Percentiles rank a stretch among this genome's conserved stretches.
phyloP scores from a whole-genome alignment of 2,888 invertebrate genomes.

The Drosophila longiperda region DNA sequence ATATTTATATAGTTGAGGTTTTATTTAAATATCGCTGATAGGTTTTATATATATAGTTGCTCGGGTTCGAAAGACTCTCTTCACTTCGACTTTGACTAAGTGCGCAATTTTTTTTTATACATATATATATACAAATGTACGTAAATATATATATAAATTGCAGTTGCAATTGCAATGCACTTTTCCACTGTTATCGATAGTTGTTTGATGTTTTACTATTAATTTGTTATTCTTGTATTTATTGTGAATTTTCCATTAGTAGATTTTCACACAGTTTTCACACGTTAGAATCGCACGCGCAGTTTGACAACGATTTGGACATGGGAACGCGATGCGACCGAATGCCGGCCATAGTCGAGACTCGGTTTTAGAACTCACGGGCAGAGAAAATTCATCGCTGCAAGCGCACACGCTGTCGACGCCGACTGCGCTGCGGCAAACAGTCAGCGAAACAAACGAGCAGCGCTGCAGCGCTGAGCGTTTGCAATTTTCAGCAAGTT shows the following conservation, averaged over 20 bases:
- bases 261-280: constrained; percentile 25
- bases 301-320: constrained; percentile 67
- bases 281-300: constrained; percentile 53
- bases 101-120: constrained; percentile 34
- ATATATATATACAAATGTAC: neutral
- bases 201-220: neutral
- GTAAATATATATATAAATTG: neutral
- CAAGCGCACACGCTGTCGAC: constrained; percentile 3
- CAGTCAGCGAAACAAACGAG: constrained; percentile 14
- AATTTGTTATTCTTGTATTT: neutral
- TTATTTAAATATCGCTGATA: constrained; percentile 37
- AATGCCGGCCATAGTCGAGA: constrained; percentile 74
- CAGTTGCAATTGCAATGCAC: neutral
- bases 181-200: neutral
- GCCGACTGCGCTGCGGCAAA: constrained; percentile 18
- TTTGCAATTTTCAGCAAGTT: constrained; percentile 64
- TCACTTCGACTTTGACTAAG: constrained; percentile 5
- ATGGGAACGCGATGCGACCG: constrained; percentile 80
- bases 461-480: constrained; percentile 29
- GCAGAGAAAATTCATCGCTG: constrained; percentile 46
- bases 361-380: constrained; percentile 46
- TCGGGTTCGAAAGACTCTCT: constrained; percentile 34
- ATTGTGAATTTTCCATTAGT: neutral
- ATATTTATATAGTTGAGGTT: constrained; percentile 8
- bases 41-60: constrained; percentile 21